Evolutionary conservation across 2,797 vertebrate species (phyloP).

Genomic region (Masticophis lateralis): DNA sequence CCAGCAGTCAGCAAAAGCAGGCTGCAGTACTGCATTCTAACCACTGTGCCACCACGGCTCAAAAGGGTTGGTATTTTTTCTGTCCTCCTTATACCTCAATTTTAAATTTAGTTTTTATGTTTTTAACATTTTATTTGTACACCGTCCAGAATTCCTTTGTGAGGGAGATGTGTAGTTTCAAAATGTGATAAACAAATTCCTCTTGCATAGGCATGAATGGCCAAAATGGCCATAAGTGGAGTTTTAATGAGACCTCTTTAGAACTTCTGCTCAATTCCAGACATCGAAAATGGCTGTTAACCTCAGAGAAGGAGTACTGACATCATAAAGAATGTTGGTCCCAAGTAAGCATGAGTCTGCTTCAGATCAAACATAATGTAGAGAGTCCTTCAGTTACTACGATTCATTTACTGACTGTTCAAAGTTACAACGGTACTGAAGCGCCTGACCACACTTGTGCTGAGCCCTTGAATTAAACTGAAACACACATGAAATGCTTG

Average conservation of each 20-base stretch:
- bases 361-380: background rate
- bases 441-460: too few relatives aligned
- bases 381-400: background rate
- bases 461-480: too few relatives aligned
- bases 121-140: background rate
- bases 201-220: background rate
- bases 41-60: too few relatives aligned
- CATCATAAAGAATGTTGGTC: background rate
- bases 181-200: background rate
- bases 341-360: background rate
- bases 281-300: background rate
- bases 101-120: background rate
- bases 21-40: too few relatives aligned
- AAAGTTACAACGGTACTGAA: background rate
- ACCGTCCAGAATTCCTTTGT: background rate
- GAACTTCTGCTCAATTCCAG: background rate
- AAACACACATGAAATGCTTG: too few relatives aligned
- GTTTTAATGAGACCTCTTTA: background rate
- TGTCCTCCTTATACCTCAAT: background rate
- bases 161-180: background rate
- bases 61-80: background rate
- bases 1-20: too few relatives aligned
- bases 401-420: background rate
- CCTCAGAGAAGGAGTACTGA: background rate
- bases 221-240: background rate